These are phyloP conservation scores for Diadromus collaris DNA, from an alignment of 2,888 invertebrate species.

Conservation along the genomic window DNA sequence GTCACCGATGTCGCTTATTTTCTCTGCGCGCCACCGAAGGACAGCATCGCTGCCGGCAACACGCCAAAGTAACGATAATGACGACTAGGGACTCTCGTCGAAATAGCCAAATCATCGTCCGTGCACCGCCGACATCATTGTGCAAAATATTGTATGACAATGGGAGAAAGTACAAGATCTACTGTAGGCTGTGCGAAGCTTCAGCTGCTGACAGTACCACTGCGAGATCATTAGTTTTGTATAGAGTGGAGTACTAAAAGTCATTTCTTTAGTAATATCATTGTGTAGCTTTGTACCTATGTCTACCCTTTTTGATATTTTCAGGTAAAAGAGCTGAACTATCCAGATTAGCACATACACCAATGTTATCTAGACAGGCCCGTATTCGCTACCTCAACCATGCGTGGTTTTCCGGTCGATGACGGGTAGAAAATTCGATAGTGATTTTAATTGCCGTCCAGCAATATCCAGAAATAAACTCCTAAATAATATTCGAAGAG, in stretches of 20 bases:
- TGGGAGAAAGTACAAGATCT: background rate
- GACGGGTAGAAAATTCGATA: too few relatives aligned
- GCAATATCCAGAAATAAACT: too few relatives aligned
- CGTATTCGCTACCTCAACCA: too few relatives aligned
- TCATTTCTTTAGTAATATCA: background rate
- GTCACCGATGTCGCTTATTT: background rate
- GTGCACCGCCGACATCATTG: background rate
- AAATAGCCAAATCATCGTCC: constrained; percentile 23
- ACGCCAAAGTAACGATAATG: constrained; percentile 11
- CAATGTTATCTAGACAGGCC: too few relatives aligned
- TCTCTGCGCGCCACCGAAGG: background rate
- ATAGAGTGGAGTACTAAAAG: background rate
- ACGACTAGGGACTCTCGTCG: constrained; percentile 3
- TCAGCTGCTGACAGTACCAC: background rate
- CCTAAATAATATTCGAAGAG: too few relatives aligned
- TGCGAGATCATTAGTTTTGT: background rate
- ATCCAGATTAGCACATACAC: too few relatives aligned
- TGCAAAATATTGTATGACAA: background rate
- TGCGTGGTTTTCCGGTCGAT: too few relatives aligned
- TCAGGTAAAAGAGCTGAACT: too few relatives aligned
- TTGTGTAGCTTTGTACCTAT: too few relatives aligned
- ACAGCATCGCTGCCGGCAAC: background rate
- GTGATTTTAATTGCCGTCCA: too few relatives aligned
- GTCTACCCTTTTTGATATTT: too few relatives aligned
- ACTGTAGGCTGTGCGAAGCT: background rate